Conservation (phyloP, 2,797 vertebrate genomes). For the Tympanoctomys barrerae region DNA sequence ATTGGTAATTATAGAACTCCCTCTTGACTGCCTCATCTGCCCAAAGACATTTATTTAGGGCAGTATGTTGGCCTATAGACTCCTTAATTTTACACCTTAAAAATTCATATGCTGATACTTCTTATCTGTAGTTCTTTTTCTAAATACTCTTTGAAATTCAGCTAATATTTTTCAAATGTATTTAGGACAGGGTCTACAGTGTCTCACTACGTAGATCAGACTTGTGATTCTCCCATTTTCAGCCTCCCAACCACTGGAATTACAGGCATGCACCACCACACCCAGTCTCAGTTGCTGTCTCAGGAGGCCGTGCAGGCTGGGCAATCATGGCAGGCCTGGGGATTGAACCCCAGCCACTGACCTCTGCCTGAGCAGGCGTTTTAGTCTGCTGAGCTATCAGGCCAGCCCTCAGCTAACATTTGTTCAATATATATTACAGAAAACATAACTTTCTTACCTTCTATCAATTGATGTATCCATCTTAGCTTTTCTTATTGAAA, state of each 20-base stretch:
- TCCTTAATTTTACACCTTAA: conserved; percentile 46
- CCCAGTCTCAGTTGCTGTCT: no score
- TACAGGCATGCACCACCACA: no score
- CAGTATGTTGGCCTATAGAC: not conserved
- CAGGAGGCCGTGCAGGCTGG: no score
- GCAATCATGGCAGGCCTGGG: no score
- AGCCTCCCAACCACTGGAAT: no score
- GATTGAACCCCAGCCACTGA: no score
- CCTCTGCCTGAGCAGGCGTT: no score
- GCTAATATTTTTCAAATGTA: not conserved
- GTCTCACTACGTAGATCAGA: no score
- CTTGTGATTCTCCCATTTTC: no score
- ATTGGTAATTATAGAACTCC: not conserved
- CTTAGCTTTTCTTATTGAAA: conserved; percentile 1
- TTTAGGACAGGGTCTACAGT: no score
- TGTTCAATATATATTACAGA: not conserved
- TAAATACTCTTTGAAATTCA: not conserved
- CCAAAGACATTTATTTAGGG: not conserved
- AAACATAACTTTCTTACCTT: conserved; percentile 10
- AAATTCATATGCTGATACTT: not conserved
- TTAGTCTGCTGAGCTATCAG: no score
- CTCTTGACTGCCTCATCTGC: not conserved
- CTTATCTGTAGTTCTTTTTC: not conserved
- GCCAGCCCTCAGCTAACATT: not conserved
- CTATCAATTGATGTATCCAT: not conserved